Conservation (phyloP, 1,140 invertebrate genomes). For the Odontomachus brunneus region DNA sequence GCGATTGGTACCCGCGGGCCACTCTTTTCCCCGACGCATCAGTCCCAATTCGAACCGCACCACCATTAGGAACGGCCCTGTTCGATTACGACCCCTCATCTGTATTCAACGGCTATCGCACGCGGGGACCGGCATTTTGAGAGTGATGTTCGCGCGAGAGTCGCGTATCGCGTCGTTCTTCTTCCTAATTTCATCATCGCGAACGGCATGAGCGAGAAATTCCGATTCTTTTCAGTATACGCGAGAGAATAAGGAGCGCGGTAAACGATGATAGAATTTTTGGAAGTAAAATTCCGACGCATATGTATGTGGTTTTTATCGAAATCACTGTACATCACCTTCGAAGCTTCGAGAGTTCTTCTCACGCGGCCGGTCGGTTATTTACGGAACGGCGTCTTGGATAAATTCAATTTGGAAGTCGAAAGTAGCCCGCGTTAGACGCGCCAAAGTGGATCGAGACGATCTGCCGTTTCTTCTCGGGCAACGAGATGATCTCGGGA, state of each 20-base stretch:
- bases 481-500: not conserved
- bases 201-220: no score
- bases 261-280: no score
- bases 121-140: no score
- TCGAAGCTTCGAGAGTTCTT: not conserved
- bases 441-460: constrained; percentile 5
- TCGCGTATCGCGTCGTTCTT: no score
- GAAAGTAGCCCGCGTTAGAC: not conserved
- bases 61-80: constrained; percentile 17
- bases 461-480: not conserved
- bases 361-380: not conserved
- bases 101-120: not conserved
- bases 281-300: no score
- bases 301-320: no score
- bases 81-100: not conserved
- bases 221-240: no score
- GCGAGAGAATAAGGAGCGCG: no score
- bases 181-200: no score
- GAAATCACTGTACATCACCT: no score
- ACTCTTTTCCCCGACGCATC: constrained; percentile 56
- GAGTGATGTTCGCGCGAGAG: not conserved
- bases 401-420: constrained; percentile 10
- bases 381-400: not conserved
- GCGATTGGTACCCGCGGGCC: constrained; percentile 69
- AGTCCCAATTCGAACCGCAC: constrained; percentile 13